A percentile compares a stretch with the other conserved stretches of the same genome.
Conservation (phyloP, 2,113 vertebrate genomes). For the Centropus bengalensis region DNA sequence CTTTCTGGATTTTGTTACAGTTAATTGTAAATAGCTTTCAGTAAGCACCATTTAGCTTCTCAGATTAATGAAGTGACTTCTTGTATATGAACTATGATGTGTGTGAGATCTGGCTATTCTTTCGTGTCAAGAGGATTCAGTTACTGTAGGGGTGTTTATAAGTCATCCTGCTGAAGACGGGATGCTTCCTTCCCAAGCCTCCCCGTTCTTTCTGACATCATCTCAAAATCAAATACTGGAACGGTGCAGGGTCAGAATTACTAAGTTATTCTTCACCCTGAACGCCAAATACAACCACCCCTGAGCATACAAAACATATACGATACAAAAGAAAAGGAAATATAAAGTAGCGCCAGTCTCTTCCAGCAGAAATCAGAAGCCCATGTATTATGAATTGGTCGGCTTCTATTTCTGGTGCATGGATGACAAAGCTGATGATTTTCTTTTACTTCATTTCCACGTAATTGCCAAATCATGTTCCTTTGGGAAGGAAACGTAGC, state of each 20-base stretch:
- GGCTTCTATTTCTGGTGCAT: not conserved
- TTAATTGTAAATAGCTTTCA: constrained; percentile 93
- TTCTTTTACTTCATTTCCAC: not conserved
- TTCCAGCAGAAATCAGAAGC: not conserved
- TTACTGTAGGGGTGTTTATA: constrained; percentile 63
- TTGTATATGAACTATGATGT: constrained; percentile 72
- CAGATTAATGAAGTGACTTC: constrained; percentile 76
- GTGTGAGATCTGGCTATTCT: constrained; percentile 77
- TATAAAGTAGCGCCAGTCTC: not conserved
- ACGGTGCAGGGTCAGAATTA: constrained; percentile 32
- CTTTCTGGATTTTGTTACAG: constrained; percentile 80
- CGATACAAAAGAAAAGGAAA: not conserved
- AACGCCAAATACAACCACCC: constrained; percentile 8
- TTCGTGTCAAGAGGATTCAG: constrained; percentile 71
- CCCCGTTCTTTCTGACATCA: constrained; percentile 9
- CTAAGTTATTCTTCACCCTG: constrained; percentile 20
- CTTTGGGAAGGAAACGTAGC: not conserved
- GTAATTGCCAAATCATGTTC: not conserved
- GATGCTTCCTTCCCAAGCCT: constrained; percentile 6
- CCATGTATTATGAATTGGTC: not conserved
- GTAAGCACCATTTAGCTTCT: constrained; percentile 80
- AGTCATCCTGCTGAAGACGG: constrained; percentile 34
- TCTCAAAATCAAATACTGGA: constrained; percentile 65
- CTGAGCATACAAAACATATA: not conserved
- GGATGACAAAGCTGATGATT: not conserved